phyloP scores from a whole-genome alignment of 2,113 vertebrate species.

The Xiphophorus couchianus region DNA sequence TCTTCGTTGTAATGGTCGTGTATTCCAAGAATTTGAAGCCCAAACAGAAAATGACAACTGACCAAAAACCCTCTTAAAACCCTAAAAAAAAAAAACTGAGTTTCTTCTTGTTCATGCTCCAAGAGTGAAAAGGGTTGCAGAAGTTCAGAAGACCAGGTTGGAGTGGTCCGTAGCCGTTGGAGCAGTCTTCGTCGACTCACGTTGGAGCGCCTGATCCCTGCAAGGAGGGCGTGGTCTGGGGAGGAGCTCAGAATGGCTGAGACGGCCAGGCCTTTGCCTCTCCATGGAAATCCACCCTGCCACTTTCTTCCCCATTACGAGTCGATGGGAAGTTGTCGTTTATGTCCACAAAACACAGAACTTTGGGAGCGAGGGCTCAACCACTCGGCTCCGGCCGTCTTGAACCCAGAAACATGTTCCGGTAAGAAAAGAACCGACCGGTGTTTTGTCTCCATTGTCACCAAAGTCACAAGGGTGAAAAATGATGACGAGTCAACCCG shows the following conservation, averaged over 20 bases:
- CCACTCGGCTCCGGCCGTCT: constrained; percentile 61
- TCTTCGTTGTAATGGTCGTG: too few species aligned
- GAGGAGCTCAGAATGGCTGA: constrained; percentile 38
- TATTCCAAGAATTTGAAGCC: too few species aligned
- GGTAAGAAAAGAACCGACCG: constrained; percentile 64
- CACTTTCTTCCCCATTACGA: constrained; percentile 54
- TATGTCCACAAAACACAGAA: constrained; percentile 39
- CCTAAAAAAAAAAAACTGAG: constrained; percentile 1
- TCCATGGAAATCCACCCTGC: not conserved
- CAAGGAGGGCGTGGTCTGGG: constrained; percentile 49
- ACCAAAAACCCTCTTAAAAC: not conserved
- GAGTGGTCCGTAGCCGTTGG: constrained; percentile 38
- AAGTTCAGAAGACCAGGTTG: constrained; percentile 5
- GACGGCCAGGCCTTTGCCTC: constrained; percentile 25
- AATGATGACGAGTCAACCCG: not conserved
- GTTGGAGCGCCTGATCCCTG: constrained; percentile 52
- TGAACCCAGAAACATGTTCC: constrained; percentile 18
- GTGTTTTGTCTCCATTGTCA: not conserved
- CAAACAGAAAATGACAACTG: too few species aligned
- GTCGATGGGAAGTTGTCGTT: constrained; percentile 50
- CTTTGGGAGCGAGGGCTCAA: constrained; percentile 55
- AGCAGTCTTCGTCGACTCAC: constrained; percentile 59
- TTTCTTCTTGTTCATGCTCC: constrained; percentile 23
- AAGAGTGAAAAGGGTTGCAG: constrained; percentile 39
- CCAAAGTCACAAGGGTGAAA: not conserved